Evolutionary conservation across 2,113 vertebrate species (phyloP).

Genomic region (Trinectes maculatus): DNA sequence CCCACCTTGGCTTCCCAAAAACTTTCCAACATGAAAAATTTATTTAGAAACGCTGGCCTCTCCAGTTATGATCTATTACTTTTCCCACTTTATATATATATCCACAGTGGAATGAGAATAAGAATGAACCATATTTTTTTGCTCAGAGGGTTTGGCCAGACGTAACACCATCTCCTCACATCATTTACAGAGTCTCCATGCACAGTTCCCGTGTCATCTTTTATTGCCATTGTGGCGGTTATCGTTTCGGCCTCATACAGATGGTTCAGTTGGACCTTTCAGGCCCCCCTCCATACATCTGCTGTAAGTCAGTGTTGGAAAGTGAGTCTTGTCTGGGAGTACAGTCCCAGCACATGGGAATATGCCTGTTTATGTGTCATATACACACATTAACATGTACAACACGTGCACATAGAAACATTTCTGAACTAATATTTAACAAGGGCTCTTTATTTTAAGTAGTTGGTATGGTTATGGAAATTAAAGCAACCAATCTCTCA

Average conservation of each 20-base stretch:
- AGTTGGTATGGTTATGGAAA: slow-evolving; percentile 17
- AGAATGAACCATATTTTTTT: slow-evolving; percentile 4
- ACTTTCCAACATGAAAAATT: slow-evolving; percentile 12
- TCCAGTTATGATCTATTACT: background rate
- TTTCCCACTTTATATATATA: background rate
- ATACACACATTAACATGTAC: slow-evolving; percentile 11
- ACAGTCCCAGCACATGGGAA: background rate
- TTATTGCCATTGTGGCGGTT: slow-evolving; percentile 28
- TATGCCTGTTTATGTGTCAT: slow-evolving; percentile 21
- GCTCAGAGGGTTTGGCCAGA: slow-evolving; percentile 10
- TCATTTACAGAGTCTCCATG: background rate
- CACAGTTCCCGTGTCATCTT: slow-evolving; percentile 1
- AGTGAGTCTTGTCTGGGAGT: slow-evolving; percentile 5
- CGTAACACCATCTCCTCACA: slow-evolving; percentile 11
- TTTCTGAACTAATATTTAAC: no score
- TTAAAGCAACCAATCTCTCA: no score
- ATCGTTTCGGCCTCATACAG: slow-evolving; percentile 35
- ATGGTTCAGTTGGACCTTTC: slow-evolving; percentile 16
- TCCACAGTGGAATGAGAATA: background rate
- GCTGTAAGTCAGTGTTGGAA: slow-evolving; percentile 39
- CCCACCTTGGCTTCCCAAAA: background rate
- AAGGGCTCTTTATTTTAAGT: no score
- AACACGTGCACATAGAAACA: background rate
- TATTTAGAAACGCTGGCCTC: background rate
- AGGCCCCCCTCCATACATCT: slow-evolving; percentile 51